These are phyloP conservation scores for Otolemur garnettii DNA, from an alignment of 2,113 vertebrate genomes.

Conservation along the genomic window DNA sequence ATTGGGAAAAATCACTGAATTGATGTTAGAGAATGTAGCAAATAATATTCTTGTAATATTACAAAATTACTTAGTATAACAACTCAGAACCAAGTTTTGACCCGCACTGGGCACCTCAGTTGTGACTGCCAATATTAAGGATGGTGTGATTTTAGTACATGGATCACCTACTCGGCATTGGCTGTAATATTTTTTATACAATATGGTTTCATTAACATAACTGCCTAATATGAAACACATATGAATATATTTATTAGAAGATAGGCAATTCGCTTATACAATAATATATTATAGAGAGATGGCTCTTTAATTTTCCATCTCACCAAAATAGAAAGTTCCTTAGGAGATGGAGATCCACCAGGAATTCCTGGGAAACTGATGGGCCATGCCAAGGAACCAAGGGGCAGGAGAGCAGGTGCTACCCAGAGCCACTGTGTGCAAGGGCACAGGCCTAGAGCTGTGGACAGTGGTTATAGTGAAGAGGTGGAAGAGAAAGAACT, in stretches of 20 bases:
- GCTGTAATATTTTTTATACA: conserved; percentile 33
- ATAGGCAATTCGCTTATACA: neutral
- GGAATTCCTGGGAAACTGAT: conserved; percentile 14
- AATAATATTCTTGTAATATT: conserved; percentile 50
- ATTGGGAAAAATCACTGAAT: conserved; percentile 27
- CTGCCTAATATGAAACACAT: neutral
- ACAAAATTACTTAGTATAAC: conserved; percentile 1
- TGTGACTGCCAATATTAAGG: conserved; percentile 38
- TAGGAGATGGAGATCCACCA: neutral
- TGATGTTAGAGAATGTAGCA: conserved; percentile 45
- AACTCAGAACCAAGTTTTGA: neutral
- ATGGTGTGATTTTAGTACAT: conserved; percentile 38
- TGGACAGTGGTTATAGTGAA: neutral
- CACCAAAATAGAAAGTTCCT: conserved; percentile 25
- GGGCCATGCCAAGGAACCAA: neutral
- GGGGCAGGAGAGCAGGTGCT: neutral
- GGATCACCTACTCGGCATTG: neutral
- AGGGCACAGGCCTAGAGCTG: neutral
- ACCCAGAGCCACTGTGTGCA: neutral
- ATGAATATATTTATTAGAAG: conserved; percentile 48
- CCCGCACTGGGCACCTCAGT: neutral
- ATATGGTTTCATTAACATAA: conserved; percentile 56
- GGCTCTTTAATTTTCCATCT: conserved; percentile 23
- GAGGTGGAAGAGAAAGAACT: neutral
- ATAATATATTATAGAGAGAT: neutral